These are phyloP conservation scores for Seira ritae DNA, from an alignment of 2,888 invertebrate genomes.

Conservation along the genomic window DNA sequence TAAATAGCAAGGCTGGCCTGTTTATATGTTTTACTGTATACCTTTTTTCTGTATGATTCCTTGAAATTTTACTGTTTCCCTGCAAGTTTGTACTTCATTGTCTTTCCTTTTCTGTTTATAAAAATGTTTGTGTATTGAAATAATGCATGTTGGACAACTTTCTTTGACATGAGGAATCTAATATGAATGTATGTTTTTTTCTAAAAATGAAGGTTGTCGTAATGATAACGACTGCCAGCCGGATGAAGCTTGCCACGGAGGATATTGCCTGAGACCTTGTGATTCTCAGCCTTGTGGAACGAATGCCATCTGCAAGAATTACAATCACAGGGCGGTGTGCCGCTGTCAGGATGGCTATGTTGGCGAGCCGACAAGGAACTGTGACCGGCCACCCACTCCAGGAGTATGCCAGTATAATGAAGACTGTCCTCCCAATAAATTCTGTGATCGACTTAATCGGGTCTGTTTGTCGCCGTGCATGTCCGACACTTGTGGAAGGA, in stretches of 20 bases:
- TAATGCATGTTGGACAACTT: too few species aligned
- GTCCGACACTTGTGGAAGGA: constrained; percentile 84
- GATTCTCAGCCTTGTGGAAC: constrained; percentile 79
- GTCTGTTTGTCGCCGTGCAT: constrained; percentile 89
- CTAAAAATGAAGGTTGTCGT: constrained; percentile 74
- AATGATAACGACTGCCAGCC: constrained; percentile 89
- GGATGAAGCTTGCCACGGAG: constrained; percentile 88
- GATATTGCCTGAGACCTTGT: constrained; percentile 82
- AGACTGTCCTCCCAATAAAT: constrained; percentile 90
- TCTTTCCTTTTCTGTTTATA: not conserved
- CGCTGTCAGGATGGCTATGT: constrained; percentile 86
- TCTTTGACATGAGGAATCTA: too few species aligned
- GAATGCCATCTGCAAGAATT: constrained; percentile 85
- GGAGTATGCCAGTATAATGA: constrained; percentile 90
- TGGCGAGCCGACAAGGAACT: constrained; percentile 80
- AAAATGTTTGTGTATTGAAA: too few species aligned
- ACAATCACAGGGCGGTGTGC: constrained; percentile 86
- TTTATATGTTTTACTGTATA: too few species aligned
- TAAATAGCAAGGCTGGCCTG: too few species aligned
- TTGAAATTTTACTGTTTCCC: too few species aligned
- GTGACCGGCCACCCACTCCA: constrained; percentile 79
- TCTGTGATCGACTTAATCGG: constrained; percentile 90
- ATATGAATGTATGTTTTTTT: too few species aligned
- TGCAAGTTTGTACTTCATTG: not conserved
- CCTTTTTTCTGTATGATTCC: too few species aligned